Base-by-base conservation (phyloP, 2,888 invertebrate species). In the Sicus ferrugineus region DNA sequence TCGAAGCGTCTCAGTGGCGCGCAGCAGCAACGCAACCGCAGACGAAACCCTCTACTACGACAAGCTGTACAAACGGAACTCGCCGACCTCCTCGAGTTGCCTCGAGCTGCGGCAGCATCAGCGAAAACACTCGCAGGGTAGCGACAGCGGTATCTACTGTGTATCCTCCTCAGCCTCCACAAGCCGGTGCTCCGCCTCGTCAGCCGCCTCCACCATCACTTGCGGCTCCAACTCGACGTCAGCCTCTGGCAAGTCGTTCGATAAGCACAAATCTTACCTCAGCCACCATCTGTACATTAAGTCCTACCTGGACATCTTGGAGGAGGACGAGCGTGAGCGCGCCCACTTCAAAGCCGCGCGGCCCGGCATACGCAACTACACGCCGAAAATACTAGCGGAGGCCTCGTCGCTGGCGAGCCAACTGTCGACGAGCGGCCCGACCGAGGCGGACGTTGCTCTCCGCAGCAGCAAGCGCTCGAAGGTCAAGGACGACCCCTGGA, bases 331-430 rank as follows among this genome's bases (percentile, higher is more conserved):
- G 67, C 83, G 83, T 66, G 82, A 86, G 2, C 87, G 87, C 71
- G 83, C 84, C 31, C 80, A 81, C 76, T 87, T 83, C 81, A 86
- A 83, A 74, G 81, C 81, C 72, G 90, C 88, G 81, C 89, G 87
- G 75, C 88, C 86, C 68, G 89, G 91, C 59, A 90, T 92, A 74
- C 87, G 92, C 74, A 91, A 91, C 81, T 92, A 92, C 75, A 91
- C 90, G 23, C 92, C 92, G 23, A 92, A 91, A 82, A 90, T 90
- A 71, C 83, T 91, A 52, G 87, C 88, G 28, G 80, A 80, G 52
- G 73, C 50, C 7, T 42, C 73, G 4, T 30, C 67, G 6, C 58
- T n/a, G 5, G 30, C 88, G n/a, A n/a, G n/a, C n/a, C n/a, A n/a
- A n/a, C n/a, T n/a, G 6, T 7, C 63, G 7, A 46, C 63, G 30